Conservation (phyloP, 2,113 vertebrate genomes). For the Callopanchax toddi region DNA sequence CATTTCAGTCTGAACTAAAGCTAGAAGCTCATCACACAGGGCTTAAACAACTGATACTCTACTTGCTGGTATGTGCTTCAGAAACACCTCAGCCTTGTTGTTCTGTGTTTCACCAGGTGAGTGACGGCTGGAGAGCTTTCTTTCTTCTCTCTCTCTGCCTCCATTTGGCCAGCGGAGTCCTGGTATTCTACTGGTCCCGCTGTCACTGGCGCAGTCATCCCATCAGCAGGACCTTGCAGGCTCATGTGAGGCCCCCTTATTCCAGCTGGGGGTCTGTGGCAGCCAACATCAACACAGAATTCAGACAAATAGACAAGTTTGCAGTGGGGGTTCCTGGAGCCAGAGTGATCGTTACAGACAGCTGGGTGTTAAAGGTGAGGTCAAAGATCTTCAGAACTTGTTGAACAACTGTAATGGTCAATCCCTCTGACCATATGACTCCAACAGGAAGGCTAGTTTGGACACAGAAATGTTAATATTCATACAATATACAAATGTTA, state of each 20-base stretch:
- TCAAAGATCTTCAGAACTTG: too few relatives aligned
- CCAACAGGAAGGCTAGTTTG: too few relatives aligned
- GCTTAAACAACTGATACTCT: too few relatives aligned
- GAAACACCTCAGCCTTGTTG: not conserved
- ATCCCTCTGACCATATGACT: too few relatives aligned
- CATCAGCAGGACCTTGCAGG: conserved; percentile 77
- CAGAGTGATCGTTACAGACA: conserved; percentile 90
- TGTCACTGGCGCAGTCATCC: conserved; percentile 86
- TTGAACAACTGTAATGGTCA: too few relatives aligned
- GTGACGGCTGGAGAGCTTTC: conserved; percentile 82
- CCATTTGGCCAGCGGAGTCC: conserved; percentile 70
- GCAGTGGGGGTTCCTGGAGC: conserved; percentile 87
- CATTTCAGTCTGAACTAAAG: too few relatives aligned
- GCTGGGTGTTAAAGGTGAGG: conserved; percentile 84
- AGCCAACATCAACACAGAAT: conserved; percentile 88
- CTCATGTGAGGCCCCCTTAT: conserved; percentile 78
- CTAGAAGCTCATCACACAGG: too few relatives aligned
- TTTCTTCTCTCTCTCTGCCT: conserved; percentile 77
- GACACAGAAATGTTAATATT: too few relatives aligned
- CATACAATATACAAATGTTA: too few relatives aligned
- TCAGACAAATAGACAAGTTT: conserved; percentile 93
- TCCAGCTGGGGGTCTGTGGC: conserved; percentile 86
- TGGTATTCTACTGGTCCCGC: conserved; percentile 86
- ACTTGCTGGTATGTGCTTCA: not conserved
- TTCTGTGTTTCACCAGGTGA: conserved; percentile 68